A percentile compares a stretch with the other conserved stretches of the same genome.
phyloP scores from a whole-genome alignment of 2,113 vertebrate genomes.

The Hippocampus comes region DNA sequence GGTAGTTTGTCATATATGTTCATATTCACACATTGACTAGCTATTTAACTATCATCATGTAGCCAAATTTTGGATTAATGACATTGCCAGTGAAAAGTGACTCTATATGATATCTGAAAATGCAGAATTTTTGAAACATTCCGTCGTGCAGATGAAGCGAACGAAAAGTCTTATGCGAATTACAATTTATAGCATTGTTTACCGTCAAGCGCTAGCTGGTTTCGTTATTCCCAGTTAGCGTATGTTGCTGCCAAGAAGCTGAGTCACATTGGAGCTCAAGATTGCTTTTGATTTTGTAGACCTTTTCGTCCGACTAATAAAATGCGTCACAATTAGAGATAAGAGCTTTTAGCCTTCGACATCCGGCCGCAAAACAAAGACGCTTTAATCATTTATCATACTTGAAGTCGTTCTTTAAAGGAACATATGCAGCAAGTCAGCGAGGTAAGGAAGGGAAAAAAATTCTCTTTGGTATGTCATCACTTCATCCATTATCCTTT shows the following conservation, averaged over 20 bases:
- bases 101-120: no score
- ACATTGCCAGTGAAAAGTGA: no score
- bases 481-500: constrained; percentile 32
- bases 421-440: background rate
- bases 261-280: background rate
- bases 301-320: background rate
- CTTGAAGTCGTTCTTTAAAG: background rate
- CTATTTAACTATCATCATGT: no score
- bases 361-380: background rate
- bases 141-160: background rate
- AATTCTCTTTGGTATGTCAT: background rate
- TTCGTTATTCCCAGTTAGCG: background rate
- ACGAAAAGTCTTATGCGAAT: background rate
- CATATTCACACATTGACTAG: no score
- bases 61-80: no score
- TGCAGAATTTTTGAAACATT: background rate
- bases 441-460: background rate
- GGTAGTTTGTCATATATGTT: no score
- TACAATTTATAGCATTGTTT: background rate
- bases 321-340: background rate
- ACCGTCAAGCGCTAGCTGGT: background rate
- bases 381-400: background rate
- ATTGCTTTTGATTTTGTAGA: background rate
- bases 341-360: background rate
- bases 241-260: background rate